These are phyloP conservation scores for Acrocephalus arundinaceus DNA, from an alignment of 2,113 vertebrate species.

Conservation along the genomic window DNA sequence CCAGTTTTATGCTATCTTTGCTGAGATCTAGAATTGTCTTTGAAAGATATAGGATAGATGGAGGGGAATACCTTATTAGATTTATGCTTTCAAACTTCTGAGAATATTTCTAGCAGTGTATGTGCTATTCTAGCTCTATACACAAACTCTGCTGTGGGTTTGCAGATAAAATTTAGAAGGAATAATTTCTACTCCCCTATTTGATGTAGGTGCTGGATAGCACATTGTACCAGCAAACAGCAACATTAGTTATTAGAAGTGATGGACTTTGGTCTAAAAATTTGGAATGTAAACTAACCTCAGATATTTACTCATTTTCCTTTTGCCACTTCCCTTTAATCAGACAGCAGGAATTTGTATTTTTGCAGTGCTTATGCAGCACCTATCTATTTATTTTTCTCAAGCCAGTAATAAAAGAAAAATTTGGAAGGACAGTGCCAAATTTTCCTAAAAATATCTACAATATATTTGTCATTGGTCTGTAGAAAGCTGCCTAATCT, in stretches of 20 bases:
- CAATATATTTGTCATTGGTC: neutral
- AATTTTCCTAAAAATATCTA: neutral
- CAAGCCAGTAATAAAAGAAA: neutral
- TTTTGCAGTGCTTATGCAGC: neutral
- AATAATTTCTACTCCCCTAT: neutral
- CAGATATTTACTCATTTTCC: neutral
- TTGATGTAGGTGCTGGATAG: neutral
- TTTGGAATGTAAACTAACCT: neutral
- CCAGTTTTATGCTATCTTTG: neutral
- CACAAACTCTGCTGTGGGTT: neutral
- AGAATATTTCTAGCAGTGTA: neutral
- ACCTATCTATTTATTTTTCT: neutral
- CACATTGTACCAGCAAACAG: neutral
- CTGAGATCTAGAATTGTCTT: neutral
- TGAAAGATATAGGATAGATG: neutral
- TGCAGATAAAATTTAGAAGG: neutral
- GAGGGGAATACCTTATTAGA: neutral
- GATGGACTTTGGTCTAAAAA: neutral
- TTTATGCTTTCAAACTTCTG: neutral
- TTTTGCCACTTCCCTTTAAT: neutral
- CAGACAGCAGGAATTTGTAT: neutral
- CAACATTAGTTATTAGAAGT: neutral
- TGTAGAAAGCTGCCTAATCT: neutral
- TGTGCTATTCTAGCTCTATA: neutral
- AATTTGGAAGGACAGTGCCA: neutral